These are phyloP conservation scores for Chloroceryle aenea DNA, from an alignment of 2,113 vertebrate genomes.

Conservation along the genomic window DNA sequence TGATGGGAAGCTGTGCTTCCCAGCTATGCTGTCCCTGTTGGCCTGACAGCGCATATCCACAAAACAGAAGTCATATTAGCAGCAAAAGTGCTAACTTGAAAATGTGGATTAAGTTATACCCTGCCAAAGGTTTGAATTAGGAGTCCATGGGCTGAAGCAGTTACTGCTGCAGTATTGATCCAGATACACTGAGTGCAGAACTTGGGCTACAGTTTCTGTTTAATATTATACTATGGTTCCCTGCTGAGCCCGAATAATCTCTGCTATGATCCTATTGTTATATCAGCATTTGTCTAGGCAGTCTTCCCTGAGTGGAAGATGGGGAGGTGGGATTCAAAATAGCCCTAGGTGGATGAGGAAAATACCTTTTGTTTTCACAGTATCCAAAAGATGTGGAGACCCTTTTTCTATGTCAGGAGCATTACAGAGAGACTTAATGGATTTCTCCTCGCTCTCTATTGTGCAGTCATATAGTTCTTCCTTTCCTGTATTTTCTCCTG, in stretches of 20 bases:
- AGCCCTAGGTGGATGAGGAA: background rate
- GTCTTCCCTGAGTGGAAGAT: background rate
- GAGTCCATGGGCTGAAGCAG: background rate
- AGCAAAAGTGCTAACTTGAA: background rate
- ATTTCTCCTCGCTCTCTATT: background rate
- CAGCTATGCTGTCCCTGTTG: background rate
- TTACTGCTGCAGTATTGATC: background rate
- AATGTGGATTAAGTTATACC: background rate
- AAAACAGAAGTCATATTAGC: background rate
- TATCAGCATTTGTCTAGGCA: slow-evolving; percentile 4
- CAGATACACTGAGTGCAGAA: background rate
- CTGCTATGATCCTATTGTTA: background rate
- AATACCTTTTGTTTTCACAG: background rate
- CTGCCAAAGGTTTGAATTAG: background rate
- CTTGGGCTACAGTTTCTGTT: background rate
- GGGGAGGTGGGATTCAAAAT: background rate
- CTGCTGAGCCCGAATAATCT: background rate
- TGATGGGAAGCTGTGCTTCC: background rate
- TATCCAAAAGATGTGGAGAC: background rate
- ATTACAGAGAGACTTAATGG: background rate
- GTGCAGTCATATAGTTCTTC: background rate
- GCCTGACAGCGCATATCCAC: background rate
- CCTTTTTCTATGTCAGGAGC: slow-evolving; percentile 1
- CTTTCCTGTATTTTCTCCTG: background rate
- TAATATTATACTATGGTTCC: background rate